These are phyloP conservation scores for Phasia obesa DNA, from an alignment of 2,888 invertebrate species.

Conservation along the genomic window DNA sequence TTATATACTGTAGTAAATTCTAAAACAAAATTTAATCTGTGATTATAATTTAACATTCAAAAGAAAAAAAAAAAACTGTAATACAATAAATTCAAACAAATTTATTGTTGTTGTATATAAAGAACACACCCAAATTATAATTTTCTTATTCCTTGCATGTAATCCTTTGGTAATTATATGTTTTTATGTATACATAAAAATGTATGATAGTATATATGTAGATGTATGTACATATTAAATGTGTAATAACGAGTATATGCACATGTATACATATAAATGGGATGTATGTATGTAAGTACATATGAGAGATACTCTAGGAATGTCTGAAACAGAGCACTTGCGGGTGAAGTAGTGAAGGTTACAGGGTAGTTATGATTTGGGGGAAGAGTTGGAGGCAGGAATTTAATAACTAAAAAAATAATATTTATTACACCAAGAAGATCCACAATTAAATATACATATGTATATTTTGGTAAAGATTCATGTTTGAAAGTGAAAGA, in stretches of 20 bases:
- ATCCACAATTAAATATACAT: slow-evolving; percentile 28
- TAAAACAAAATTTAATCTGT: neutral
- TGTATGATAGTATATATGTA: neutral
- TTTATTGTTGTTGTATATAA: neutral
- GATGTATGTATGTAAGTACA: neutral
- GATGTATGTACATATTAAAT: slow-evolving; percentile 1
- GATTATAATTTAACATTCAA: neutral
- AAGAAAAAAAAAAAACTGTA: neutral
- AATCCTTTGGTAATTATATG: slow-evolving; percentile 60
- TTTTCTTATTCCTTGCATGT: slow-evolving; percentile 45
- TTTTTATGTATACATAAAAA: neutral
- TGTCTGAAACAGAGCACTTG: neutral
- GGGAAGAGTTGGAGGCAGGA: neutral
- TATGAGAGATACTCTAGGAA: neutral
- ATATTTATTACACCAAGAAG: slow-evolving; percentile 25
- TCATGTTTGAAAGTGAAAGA: neutral
- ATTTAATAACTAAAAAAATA: slow-evolving; percentile 20
- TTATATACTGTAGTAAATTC: too few species aligned
- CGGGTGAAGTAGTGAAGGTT: slow-evolving; percentile 1
- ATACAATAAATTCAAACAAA: neutral
- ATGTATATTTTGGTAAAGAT: neutral
- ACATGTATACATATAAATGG: neutral
- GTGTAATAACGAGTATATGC: neutral
- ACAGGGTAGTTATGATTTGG: neutral
- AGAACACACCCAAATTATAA: slow-evolving; percentile 61